A percentile compares a stretch with the other conserved stretches of the same genome.
These are phyloP conservation scores for Paramormyrops kingsleyae DNA, from an alignment of 2,113 vertebrate genomes.

Conservation along the genomic window DNA sequence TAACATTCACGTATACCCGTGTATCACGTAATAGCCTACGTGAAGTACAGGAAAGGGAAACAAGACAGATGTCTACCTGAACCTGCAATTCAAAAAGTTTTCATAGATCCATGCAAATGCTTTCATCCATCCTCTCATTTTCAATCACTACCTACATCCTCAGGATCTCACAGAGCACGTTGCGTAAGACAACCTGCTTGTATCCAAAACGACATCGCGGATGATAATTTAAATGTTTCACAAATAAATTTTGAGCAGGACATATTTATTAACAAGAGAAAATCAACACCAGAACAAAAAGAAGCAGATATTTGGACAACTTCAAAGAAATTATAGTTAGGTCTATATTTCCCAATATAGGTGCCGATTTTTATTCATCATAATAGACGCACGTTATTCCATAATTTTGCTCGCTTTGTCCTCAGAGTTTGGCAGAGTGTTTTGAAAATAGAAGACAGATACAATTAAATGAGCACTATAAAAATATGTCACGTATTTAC, in stretches of 20 bases:
- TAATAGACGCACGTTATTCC: neutral
- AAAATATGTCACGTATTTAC: neutral
- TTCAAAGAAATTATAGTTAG: neutral
- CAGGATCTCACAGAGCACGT: neutral
- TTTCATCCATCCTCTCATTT: neutral
- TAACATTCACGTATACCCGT: neutral
- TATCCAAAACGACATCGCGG: neutral
- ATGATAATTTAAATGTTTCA: neutral
- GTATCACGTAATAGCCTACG: neutral
- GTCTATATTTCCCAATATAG: neutral
- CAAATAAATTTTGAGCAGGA: neutral
- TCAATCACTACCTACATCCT: neutral
- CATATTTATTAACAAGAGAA: neutral
- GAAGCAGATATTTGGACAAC: neutral
- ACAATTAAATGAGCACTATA: neutral
- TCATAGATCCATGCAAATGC: neutral
- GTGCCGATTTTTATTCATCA: neutral
- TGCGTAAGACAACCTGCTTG: neutral
- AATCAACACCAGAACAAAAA: neutral
- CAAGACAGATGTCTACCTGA: neutral
- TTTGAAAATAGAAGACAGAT: neutral
- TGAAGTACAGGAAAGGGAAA: neutral
- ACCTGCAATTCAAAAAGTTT: neutral
- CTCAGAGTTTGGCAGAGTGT: neutral
- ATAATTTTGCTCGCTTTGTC: neutral